A percentile compares a stretch with the other conserved stretches of the same genome.
phyloP scores from a whole-genome alignment of 1,140 invertebrate genomes.

The Aphelenchoides besseyi region DNA sequence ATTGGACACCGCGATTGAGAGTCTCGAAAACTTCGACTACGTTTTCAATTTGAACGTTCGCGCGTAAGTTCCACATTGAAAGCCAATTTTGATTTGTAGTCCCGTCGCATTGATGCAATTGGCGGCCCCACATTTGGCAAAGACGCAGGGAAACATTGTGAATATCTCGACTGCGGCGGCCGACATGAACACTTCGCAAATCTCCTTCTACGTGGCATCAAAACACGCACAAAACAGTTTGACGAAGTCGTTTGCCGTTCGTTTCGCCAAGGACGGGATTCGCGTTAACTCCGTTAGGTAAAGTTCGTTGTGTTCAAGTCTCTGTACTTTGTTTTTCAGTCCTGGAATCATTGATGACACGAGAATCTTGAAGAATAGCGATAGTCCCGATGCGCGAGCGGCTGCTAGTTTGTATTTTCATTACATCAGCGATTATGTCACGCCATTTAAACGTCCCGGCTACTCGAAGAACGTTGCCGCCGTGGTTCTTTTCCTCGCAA shows the following conservation, averaged over 20 bases:
- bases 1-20: background rate
- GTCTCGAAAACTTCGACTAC: conserved; percentile 10
- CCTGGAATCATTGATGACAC: conserved; percentile 3
- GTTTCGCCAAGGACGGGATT: background rate
- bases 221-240: conserved; percentile 3
- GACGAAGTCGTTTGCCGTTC: background rate
- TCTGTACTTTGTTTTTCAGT: background rate
- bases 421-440: background rate
- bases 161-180: background rate
- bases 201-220: background rate
- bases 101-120: background rate
- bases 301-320: background rate
- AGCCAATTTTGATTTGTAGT: background rate
- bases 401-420: background rate
- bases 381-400: background rate
- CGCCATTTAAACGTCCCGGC: conserved; percentile 5
- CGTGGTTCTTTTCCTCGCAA: background rate
- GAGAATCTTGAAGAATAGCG: background rate
- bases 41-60: conserved; percentile 17
- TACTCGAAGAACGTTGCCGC: background rate
- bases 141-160: background rate
- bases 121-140: conserved; percentile 3
- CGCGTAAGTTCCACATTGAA: background rate
- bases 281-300: conserved; percentile 9
- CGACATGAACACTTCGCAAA: background rate